Percentiles rank a stretch among this genome's conserved stretches.
phyloP scores from a whole-genome alignment of 2,888 invertebrate genomes.

The Pyrrhosoma nymphula region DNA sequence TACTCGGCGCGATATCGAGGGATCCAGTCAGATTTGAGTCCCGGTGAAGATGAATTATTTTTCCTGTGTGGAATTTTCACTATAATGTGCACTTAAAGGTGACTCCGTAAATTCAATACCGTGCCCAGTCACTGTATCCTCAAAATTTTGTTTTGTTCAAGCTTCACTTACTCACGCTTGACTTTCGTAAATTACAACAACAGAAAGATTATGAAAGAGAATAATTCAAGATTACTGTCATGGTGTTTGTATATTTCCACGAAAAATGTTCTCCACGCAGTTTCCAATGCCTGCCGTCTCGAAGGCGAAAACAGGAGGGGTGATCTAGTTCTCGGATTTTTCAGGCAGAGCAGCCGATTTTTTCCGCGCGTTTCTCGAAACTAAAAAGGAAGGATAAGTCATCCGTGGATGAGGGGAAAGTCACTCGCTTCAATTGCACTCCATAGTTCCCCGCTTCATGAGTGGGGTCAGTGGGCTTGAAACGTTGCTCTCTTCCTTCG shows the following conservation, averaged over 20 bases:
- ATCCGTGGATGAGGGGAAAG: conserved; percentile 59
- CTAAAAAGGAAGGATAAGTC: not conserved
- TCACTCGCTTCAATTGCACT: conserved; percentile 18
- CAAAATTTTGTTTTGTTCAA: no score
- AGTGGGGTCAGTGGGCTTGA: not conserved
- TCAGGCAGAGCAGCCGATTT: not conserved
- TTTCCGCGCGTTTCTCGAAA: conserved; percentile 20
- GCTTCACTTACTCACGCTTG: no score
- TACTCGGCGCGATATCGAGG: no score
- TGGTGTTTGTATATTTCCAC: not conserved
- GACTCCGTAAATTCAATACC: no score
- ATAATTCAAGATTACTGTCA: not conserved
- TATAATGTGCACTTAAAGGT: no score
- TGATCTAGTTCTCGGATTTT: not conserved
- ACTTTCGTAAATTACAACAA: no score
- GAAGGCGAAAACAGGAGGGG: not conserved
- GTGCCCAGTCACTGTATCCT: no score
- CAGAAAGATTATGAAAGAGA: not conserved
- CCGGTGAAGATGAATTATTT: no score
- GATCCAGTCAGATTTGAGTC: no score
- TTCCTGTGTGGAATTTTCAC: no score
- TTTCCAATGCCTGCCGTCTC: not conserved
- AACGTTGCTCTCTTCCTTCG: not conserved
- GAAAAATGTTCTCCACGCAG: not conserved
- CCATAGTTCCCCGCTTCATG: not conserved